These are phyloP conservation scores for Chloromyia formosa DNA, from an alignment of 2,888 invertebrate genomes.

Conservation along the genomic window DNA sequence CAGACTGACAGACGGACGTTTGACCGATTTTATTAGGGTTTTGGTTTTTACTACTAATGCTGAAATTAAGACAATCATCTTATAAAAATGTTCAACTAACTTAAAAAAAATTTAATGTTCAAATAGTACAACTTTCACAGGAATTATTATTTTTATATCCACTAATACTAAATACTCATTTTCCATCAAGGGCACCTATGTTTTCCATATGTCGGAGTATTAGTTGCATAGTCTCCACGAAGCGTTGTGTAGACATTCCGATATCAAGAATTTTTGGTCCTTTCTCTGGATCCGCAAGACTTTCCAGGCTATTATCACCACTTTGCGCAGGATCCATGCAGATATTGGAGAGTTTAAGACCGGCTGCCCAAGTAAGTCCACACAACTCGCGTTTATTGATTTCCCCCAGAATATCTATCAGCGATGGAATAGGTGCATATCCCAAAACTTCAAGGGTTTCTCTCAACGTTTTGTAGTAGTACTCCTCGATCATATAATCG, in stretches of 20 bases:
- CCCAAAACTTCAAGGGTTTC: slow-evolving; percentile 48
- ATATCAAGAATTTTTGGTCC: not conserved
- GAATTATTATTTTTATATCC: too few species aligned
- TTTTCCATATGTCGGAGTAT: slow-evolving; percentile 59
- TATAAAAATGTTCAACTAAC: too few species aligned
- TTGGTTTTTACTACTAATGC: too few species aligned
- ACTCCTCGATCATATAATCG: slow-evolving; percentile 54
- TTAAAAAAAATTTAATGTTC: too few species aligned
- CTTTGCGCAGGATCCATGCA: slow-evolving; percentile 49
- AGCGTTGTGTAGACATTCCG: slow-evolving; percentile 54
- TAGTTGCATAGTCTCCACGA: slow-evolving; percentile 58
- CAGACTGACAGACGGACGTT: too few species aligned
- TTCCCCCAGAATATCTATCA: slow-evolving; percentile 49
- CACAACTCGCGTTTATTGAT: slow-evolving; percentile 50
- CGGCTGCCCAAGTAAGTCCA: slow-evolving; percentile 50
- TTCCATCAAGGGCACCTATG: slow-evolving; percentile 15
- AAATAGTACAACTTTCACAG: too few species aligned
- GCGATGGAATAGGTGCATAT: slow-evolving; percentile 48
- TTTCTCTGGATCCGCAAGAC: not conserved
- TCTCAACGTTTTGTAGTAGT: slow-evolving; percentile 27
- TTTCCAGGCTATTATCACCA: slow-evolving; percentile 47
- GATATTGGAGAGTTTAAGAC: slow-evolving; percentile 49
- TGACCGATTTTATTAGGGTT: too few species aligned
- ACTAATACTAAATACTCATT: too few species aligned
- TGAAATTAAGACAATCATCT: too few species aligned